phyloP scores from a whole-genome alignment of 2,113 vertebrate genomes.

The Progne subis region DNA sequence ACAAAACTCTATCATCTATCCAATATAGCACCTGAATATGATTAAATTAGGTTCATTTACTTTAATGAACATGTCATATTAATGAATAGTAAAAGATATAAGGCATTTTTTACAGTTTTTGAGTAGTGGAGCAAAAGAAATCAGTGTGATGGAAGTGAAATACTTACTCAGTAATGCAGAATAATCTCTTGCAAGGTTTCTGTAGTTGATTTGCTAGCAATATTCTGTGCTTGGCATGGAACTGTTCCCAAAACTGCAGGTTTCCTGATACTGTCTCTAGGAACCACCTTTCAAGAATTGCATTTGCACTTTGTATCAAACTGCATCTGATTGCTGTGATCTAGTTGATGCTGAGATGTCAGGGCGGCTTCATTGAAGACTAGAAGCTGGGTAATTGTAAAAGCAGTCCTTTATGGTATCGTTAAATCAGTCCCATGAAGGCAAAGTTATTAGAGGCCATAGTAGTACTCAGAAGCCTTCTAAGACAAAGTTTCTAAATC shows the following conservation, averaged over 20 bases:
- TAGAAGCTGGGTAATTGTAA: no score
- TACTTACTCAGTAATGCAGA: not conserved
- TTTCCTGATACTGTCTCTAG: not conserved
- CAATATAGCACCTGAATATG: not conserved
- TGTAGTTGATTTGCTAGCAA: not conserved
- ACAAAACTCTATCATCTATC: not conserved
- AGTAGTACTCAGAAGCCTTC: no score
- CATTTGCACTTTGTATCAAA: not conserved
- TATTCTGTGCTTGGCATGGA: not conserved
- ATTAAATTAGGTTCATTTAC: slow-evolving; percentile 42
- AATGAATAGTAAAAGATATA: slow-evolving; percentile 3
- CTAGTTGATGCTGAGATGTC: no score
- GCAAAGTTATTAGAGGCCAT: no score
- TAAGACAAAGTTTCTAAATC: no score
- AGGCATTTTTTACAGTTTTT: slow-evolving; percentile 16
- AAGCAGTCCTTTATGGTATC: no score
- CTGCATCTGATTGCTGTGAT: not conserved
- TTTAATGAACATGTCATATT: slow-evolving; percentile 25
- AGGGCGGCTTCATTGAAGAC: no score
- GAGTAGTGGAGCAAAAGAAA: not conserved
- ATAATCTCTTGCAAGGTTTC: not conserved
- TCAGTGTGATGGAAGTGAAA: not conserved
- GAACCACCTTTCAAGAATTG: not conserved
- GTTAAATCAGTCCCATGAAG: no score
- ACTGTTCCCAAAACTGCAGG: not conserved